Conservation (phyloP, 2,888 invertebrate species). For the Aspidiotus rigidus region DNA sequence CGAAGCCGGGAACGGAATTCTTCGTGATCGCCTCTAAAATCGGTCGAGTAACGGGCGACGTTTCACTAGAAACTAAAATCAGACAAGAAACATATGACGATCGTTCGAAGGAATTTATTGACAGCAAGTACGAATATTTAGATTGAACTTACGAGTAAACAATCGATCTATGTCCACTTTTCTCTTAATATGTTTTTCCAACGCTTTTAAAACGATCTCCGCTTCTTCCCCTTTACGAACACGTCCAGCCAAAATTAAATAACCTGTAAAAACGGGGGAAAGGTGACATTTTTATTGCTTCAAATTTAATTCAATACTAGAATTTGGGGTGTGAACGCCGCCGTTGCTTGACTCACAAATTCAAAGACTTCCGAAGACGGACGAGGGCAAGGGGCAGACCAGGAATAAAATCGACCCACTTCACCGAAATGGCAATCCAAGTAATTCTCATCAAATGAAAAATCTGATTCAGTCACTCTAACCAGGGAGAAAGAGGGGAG, state of each 20-base stretch:
- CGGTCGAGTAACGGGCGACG: constrained; percentile 65
- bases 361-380: too few relatives aligned
- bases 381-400: too few relatives aligned
- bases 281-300: background rate
- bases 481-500: too few relatives aligned
- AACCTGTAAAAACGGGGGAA: constrained; percentile 48
- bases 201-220: constrained; percentile 65
- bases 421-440: too few relatives aligned
- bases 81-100: constrained; percentile 4
- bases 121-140: constrained; percentile 11
- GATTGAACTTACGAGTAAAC: constrained; percentile 51
- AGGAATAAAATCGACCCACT: too few relatives aligned
- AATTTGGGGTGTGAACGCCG: too few relatives aligned
- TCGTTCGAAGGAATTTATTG: constrained; percentile 21
- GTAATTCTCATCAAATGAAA: too few relatives aligned
- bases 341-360: too few relatives aligned
- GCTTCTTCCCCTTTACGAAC: constrained; percentile 78
- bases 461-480: too few relatives aligned
- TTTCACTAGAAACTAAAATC: constrained; percentile 43
- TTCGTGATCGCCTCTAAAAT: constrained; percentile 59
- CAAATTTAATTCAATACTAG: too few relatives aligned
- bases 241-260: constrained; percentile 83
- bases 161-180: constrained; percentile 59
- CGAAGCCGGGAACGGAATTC: constrained; percentile 50
- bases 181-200: constrained; percentile 69